Conservation (phyloP, 2,888 invertebrate species). For the Agriopis leucophaearia region DNA sequence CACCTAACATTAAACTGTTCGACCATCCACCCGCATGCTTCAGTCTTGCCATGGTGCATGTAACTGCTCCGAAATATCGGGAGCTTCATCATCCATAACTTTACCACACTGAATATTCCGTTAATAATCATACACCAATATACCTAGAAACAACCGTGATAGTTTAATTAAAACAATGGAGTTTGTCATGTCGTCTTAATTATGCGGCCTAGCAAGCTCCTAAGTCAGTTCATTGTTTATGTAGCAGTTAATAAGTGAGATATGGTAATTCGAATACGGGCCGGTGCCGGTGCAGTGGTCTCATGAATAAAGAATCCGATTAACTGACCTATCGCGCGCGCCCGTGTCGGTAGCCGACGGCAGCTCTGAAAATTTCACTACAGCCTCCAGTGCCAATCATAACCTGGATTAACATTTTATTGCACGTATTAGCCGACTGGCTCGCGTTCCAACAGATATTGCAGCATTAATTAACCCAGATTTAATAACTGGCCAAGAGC, state of each 20-base stretch:
- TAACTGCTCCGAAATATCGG: too few species aligned
- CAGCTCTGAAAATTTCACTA: constrained; percentile 40
- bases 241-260: constrained; percentile 55
- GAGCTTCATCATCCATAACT: too few species aligned
- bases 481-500: too few species aligned
- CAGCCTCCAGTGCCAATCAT: constrained; percentile 62
- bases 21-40: too few species aligned
- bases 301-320: constrained; percentile 47
- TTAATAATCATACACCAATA: too few species aligned
- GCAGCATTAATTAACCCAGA: background rate
- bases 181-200: background rate
- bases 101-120: too few species aligned
- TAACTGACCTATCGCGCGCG: constrained; percentile 44
- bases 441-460: constrained; percentile 16
- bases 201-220: constrained; percentile 3
- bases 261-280: constrained; percentile 52
- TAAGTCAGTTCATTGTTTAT: constrained; percentile 47
- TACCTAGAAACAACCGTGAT: too few species aligned
- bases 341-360: constrained; percentile 21
- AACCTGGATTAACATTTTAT: constrained; percentile 64
- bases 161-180: too few species aligned
- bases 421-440: constrained; percentile 41
- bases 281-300: constrained; percentile 54
- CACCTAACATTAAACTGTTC: too few species aligned
- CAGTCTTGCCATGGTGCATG: too few species aligned